Base-by-base conservation (phyloP, 2,113 vertebrate species). In the Hemichromis elongatus region DNA sequence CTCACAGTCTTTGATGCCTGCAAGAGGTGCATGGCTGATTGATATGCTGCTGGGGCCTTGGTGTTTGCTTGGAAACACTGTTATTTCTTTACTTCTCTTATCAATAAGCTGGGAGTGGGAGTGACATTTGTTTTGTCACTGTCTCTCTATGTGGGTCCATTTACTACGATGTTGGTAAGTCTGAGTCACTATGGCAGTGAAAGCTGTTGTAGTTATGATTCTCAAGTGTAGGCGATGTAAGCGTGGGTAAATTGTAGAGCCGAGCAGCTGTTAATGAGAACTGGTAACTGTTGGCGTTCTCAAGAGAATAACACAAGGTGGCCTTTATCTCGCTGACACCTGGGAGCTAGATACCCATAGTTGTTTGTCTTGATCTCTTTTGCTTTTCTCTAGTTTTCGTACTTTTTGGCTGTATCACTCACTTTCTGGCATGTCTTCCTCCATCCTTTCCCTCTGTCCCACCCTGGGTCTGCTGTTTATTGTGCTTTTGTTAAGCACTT, bases 1-100 rank as follows among this genome's bases (percentile, higher is more conserved):
- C 79, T 82, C 68, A 4, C 81, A 80, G 90, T 90, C 89, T 95
- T 94, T 92, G 93, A 94, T 92, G 84, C 86, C 53, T 89, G 90
- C 57, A 68, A 93, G 89, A 90, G 81, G 91, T 89, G 68, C 57
- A 21, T 5, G 70, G 80, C 81, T 93, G 91, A 93, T 90, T 93
- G 89, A 92, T 93, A 88, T 81, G 57, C 81, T 86, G 79, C 91
- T 88, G 80, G 80, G 55, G 79, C 87, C 82, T 84, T 80, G 9
- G 50, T 78, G 55, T 89, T 85, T 6, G 13, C 82, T 87, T 78
- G 42, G 70, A 78, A 81, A 90, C 79, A 75, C 79, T 85, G 37
- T 90, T 86, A 45, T 84, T 82, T 86, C 83, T 77, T 82, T 57
- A 56, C 75, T 79, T 85, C 83, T 89, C 33, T 61, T 75, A 54